Conservation (phyloP, 2,797 vertebrate species). For the Ceyx erithaca region DNA sequence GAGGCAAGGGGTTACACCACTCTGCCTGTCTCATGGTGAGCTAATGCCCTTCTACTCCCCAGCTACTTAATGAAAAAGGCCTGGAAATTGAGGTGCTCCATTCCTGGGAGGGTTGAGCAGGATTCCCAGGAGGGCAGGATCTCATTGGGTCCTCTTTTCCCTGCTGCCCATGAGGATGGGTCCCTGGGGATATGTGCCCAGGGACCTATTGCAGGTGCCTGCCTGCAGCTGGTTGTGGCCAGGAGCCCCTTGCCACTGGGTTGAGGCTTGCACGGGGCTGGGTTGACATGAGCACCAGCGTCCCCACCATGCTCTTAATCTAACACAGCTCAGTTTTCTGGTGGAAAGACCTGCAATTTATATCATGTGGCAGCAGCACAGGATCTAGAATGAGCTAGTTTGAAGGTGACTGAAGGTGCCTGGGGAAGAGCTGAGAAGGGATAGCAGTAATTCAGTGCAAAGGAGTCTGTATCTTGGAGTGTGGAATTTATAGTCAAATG, state of each 20-base stretch:
- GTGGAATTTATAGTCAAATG: not conserved
- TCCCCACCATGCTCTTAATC: accelerated
- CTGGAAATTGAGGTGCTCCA: not conserved
- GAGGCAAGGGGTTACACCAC: not conserved
- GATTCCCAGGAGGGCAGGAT: not conserved
- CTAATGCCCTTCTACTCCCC: not conserved
- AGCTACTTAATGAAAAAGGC: not conserved
- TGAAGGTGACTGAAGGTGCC: not conserved
- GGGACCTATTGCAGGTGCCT: not conserved
- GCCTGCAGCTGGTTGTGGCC: accelerated
- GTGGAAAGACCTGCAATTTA: not conserved
- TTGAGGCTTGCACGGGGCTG: not conserved
- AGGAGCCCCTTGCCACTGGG: not conserved
- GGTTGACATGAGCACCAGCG: accelerated
- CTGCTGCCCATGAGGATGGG: accelerated
- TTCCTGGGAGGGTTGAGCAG: not conserved
- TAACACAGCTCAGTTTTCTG: not conserved
- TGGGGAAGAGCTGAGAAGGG: not conserved
- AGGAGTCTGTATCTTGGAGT: not conserved
- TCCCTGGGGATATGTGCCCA: not conserved
- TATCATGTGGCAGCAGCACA: not conserved
- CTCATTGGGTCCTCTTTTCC: not conserved
- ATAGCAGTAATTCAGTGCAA: not conserved
- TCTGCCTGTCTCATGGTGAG: not conserved
- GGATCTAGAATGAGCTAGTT: not conserved